Percentiles rank a stretch among this genome's conserved stretches.
Evolutionary conservation across 2,888 invertebrate genomes (phyloP).

Genomic region (Didymodactylos carnosus): DNA sequence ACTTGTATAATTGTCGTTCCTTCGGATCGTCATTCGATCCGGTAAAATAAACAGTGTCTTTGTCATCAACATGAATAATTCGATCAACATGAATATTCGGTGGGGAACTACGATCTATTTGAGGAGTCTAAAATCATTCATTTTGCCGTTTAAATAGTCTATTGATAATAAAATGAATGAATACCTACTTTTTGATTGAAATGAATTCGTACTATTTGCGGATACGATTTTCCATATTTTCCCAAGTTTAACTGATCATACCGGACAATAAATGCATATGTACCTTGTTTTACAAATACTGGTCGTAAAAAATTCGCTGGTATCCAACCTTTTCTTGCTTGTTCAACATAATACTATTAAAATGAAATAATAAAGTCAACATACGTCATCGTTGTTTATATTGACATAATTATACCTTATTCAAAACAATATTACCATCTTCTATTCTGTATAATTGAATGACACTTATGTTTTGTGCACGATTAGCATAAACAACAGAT

Average conservation of each 20-base stretch:
- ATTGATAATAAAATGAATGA: neutral
- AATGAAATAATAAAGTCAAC: neutral
- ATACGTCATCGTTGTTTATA: neutral
- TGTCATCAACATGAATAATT: neutral
- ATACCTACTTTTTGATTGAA: neutral
- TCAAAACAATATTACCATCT: no score
- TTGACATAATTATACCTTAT: no score
- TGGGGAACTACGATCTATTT: neutral
- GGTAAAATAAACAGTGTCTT: neutral
- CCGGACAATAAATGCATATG: neutral
- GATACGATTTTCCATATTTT: neutral
- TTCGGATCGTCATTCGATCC: neutral
- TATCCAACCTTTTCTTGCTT: neutral
- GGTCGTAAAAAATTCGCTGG: neutral
- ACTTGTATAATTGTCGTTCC: neutral
- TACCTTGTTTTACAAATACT: neutral
- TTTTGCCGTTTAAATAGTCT: neutral
- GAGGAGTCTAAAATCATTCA: neutral
- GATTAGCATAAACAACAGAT: neutral
- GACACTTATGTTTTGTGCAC: neutral
- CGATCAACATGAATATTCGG: neutral
- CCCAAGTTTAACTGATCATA: neutral
- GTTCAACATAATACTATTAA: neutral
- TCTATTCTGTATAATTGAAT: neutral
- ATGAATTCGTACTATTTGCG: neutral